Base-by-base conservation (phyloP, 2,113 vertebrate species). In the Lagopus muta region DNA sequence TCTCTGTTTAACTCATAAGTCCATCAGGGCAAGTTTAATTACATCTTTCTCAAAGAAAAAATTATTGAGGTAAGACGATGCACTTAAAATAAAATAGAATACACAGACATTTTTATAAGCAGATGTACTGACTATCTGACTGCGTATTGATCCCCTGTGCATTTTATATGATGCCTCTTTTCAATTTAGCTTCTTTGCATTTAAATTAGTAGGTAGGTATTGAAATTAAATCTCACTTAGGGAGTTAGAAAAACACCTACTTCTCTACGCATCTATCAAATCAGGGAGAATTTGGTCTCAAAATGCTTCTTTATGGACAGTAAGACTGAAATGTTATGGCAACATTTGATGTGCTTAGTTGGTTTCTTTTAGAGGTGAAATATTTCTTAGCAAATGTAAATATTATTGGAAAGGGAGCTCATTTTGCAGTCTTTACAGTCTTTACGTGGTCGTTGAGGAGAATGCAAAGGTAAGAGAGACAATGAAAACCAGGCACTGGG, bases 151-250 rank as follows among this genome's bases (percentile, higher is more conserved):
- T 96, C 95, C 88, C 90, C 47, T 57, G 92, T 90, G 92, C 21
- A 6, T 84, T 95, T 86, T 86, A 78, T 34, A 12, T 10, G 85
- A 90, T 81, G 57, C 66, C 57, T 93, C 72, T 92, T 84, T 93
- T 90, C 89, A 94, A 91, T 95, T 94, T 93, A 79, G 70, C 86
- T 88, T 74, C 67, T 94, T 94, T 95, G 86, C 89, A 73, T 95
- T 66, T 92, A 95, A 90, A 88, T 92, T 85, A 82, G 71, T 48
- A 70, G 19, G 52, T 28, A 91, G 83, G 61, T 73, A 70, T 87
- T 89, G 89, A 92, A 95, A 93, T 93, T 86, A 93, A 95, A 85
- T 80, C 88, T 91, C 86, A 58, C 78, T 92, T 78, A 86, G 92
- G 82, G 91, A 91, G 34, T 83, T 75, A 24, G 3, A 62, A 75